Conservation (phyloP, 2,113 vertebrate genomes). For the Alexandromys fortis region DNA sequence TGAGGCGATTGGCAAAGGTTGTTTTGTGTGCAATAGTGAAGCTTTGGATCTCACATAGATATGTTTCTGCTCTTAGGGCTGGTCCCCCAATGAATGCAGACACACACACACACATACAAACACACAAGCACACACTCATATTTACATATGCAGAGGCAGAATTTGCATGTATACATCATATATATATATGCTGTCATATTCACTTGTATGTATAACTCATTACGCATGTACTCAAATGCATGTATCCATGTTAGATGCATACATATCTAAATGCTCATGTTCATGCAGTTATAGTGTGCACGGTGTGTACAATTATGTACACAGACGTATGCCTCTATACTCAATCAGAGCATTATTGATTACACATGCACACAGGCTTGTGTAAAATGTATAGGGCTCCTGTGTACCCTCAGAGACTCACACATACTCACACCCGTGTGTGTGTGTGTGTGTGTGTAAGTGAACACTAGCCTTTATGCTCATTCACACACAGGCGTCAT, state of each 20-base stretch:
- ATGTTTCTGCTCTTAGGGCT: not conserved
- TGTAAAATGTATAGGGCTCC: not conserved
- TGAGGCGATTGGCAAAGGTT: slow-evolving; percentile 80
- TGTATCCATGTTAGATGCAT: not conserved
- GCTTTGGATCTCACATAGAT: not conserved
- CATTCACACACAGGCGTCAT: slow-evolving; percentile 46
- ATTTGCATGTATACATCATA: not conserved
- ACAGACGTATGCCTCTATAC: not conserved
- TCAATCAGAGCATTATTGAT: not conserved
- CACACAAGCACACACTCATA: not conserved
- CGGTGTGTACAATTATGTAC: not conserved
- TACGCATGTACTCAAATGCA: not conserved
- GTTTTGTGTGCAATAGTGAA: slow-evolving; percentile 22
- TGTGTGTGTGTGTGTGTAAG: not conserved
- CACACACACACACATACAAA: too few species aligned
- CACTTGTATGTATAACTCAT: not conserved
- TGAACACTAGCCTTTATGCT: not conserved
- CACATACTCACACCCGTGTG: too few species aligned
- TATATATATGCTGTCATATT: not conserved
- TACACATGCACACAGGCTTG: not conserved
- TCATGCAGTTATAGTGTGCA: not conserved
- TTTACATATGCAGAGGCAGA: not conserved
- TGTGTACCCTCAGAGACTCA: not conserved
- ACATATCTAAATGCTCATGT: not conserved
- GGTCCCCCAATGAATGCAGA: not conserved